phyloP scores from a whole-genome alignment of 2,888 invertebrate species.

The Caenorhabditis becei region DNA sequence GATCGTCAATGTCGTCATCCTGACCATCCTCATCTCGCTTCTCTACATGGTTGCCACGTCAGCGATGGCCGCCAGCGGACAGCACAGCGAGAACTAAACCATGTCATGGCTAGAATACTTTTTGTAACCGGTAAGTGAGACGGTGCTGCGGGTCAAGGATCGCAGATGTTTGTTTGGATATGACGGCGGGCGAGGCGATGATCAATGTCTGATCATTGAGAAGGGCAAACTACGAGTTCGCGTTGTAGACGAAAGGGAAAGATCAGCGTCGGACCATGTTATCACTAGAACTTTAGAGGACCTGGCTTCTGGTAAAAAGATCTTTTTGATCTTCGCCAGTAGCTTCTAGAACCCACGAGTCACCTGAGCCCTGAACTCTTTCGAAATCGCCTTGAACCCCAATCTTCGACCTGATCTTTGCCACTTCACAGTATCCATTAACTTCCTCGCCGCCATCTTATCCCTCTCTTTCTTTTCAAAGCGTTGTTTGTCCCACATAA shows the following conservation, averaged over 20 bases:
- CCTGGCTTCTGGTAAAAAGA: too few relatives aligned
- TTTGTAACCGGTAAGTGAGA: constrained; percentile 55
- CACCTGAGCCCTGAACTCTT: background rate
- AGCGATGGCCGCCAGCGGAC: constrained; percentile 75
- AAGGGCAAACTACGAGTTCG: background rate
- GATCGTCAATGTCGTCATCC: constrained; percentile 77
- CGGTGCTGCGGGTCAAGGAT: background rate
- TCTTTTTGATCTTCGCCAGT: too few relatives aligned
- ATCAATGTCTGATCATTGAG: constrained; percentile 7
- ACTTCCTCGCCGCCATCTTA: constrained; percentile 4
- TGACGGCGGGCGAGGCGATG: background rate
- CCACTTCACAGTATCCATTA: constrained; percentile 26
- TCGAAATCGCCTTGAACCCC: background rate
- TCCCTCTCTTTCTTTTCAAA: background rate
- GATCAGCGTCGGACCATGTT: too few relatives aligned
- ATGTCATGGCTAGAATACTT: constrained; percentile 14
- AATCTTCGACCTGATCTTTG: constrained; percentile 23
- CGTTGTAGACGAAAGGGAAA: too few relatives aligned
- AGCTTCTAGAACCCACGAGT: too few relatives aligned
- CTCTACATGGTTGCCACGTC: constrained; percentile 80
- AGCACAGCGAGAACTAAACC: constrained; percentile 70
- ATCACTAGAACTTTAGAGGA: too few relatives aligned
- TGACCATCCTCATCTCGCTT: constrained; percentile 74
- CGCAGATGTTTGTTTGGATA: constrained; percentile 2
- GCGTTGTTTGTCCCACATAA: constrained; percentile 53